Evolutionary conservation across 2,888 invertebrate genomes (phyloP).

Genomic region (Temnothorax ravouxi): DNA sequence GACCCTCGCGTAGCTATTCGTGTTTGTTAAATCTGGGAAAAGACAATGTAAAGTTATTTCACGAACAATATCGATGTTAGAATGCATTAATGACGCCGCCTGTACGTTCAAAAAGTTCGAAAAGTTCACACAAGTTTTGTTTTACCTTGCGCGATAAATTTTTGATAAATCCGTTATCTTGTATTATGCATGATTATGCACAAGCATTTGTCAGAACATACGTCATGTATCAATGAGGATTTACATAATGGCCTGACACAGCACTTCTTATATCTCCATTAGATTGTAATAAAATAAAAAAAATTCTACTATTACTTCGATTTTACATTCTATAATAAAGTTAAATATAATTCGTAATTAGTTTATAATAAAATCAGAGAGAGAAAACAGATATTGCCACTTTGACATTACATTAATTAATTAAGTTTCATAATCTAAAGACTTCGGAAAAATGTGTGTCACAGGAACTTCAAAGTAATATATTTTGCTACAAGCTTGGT

Average conservation of each 20-base stretch:
- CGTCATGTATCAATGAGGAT: too few species aligned
- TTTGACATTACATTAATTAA: not conserved
- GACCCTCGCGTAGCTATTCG: constrained; percentile 88
- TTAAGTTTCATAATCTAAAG: constrained; percentile 10
- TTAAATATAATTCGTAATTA: not conserved
- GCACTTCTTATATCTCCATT: not conserved
- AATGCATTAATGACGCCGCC: too few species aligned
- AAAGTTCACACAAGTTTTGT: not conserved
- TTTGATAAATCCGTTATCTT: not conserved
- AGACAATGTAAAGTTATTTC: constrained; percentile 14
- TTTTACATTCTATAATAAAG: not conserved
- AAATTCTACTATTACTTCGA: not conserved
- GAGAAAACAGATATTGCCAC: not conserved
- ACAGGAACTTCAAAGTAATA: not conserved
- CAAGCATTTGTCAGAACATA: not conserved
- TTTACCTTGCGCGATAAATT: not conserved
- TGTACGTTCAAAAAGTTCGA: too few species aligned
- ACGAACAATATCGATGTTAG: not conserved
- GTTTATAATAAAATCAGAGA: not conserved
- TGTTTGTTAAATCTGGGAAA: constrained; percentile 90
- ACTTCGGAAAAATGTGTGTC: not conserved
- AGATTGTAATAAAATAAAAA: not conserved
- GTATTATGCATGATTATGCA: not conserved
- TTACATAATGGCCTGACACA: not conserved
- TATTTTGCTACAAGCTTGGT: not conserved